Conservation (phyloP, 2,797 vertebrate species). For the Pangasius sanitwongsei region DNA sequence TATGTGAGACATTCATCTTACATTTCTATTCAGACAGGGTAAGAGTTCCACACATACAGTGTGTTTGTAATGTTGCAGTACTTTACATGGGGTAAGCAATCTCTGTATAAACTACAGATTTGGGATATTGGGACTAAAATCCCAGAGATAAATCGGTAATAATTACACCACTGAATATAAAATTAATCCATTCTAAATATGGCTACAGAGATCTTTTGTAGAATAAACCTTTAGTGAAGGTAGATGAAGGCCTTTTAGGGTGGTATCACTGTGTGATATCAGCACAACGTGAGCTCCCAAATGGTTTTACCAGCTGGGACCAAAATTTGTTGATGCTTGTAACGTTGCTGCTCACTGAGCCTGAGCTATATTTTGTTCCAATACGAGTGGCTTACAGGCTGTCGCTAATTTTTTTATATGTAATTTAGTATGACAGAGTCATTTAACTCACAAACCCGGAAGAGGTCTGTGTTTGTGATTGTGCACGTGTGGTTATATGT, state of each 20-base stretch:
- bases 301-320: slow-evolving; percentile 13
- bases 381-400: not conserved
- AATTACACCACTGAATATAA: not conserved
- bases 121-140: not conserved
- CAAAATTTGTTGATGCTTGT: not conserved
- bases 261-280: not conserved
- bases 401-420: not conserved
- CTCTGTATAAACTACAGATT: not conserved
- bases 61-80: not conserved
- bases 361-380: not conserved
- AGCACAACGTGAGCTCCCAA: not conserved
- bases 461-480: not conserved
- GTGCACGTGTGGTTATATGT: not conserved
- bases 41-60: not conserved
- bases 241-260: not conserved
- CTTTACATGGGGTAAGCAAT: not conserved
- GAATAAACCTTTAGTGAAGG: not conserved
- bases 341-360: not conserved
- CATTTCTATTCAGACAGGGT: not conserved
- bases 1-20: not conserved
- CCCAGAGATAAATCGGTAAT: not conserved
- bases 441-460: no score
- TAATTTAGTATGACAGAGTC: not conserved
- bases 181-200: not conserved
- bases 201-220: not conserved